These are phyloP conservation scores for Andricus curvator DNA, from an alignment of 2,888 invertebrate genomes.

Conservation along the genomic window DNA sequence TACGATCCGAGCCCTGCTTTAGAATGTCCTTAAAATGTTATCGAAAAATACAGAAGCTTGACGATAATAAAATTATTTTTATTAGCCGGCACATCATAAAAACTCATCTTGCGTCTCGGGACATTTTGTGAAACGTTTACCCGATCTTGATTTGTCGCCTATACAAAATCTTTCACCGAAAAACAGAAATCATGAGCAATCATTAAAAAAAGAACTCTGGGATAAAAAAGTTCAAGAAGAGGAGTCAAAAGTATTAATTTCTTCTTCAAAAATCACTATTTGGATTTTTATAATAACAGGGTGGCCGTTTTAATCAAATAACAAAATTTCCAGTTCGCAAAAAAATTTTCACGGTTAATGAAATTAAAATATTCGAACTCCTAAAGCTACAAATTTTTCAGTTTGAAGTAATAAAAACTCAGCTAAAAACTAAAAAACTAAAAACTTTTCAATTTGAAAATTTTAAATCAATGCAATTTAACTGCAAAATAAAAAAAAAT, in stretches of 20 bases:
- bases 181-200: neutral
- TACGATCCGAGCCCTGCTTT: too few relatives aligned
- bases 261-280: neutral
- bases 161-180: conserved; percentile 11
- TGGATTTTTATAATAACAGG: neutral
- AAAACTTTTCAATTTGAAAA: too few relatives aligned
- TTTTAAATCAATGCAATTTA: too few relatives aligned
- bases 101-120: conserved; percentile 26
- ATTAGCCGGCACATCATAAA: neutral
- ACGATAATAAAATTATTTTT: neutral
- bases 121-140: conserved; percentile 41
- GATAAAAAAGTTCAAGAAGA: neutral
- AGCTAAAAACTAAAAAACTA: too few relatives aligned
- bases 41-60: neutral
- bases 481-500: too few relatives aligned
- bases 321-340: too few relatives aligned
- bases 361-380: too few relatives aligned
- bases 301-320: too few relatives aligned
- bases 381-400: too few relatives aligned
- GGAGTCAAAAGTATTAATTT: neutral
- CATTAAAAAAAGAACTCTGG: neutral
- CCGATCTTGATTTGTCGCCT: conserved; percentile 44
- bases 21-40: neutral
- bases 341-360: too few relatives aligned
- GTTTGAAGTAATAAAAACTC: too few relatives aligned